phyloP scores from a whole-genome alignment of 2,113 vertebrate genomes.

The Calidris pygmaea region DNA sequence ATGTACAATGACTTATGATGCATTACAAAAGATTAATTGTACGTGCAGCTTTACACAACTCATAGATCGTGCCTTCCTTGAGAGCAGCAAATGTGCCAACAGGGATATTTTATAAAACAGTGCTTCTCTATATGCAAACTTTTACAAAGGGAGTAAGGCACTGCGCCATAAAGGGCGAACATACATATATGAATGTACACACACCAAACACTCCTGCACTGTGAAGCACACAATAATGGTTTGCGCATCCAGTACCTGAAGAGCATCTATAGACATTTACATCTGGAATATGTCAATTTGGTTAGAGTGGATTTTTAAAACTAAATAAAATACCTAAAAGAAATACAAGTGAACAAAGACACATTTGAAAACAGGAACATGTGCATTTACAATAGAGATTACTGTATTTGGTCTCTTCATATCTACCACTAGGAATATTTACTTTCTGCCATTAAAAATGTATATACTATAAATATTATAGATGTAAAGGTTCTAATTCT shows the following conservation, averaged over 20 bases:
- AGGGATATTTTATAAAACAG: background rate
- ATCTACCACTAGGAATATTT: background rate
- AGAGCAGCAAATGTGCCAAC: background rate
- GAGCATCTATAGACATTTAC: background rate
- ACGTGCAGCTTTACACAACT: background rate
- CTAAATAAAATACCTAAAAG: background rate
- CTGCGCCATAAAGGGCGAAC: background rate
- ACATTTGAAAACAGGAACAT: background rate
- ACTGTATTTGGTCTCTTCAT: background rate
- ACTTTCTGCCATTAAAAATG: background rate
- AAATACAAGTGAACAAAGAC: background rate
- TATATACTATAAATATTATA: background rate
- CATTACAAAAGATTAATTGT: slow-evolving; percentile 5
- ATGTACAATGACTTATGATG: background rate
- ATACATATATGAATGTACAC: background rate
- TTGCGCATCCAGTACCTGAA: background rate
- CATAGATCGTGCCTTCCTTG: background rate
- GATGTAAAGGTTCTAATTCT: background rate
- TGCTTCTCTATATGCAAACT: background rate
- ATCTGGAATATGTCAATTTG: background rate
- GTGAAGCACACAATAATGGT: background rate
- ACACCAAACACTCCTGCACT: background rate
- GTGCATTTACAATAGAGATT: background rate
- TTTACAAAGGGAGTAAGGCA: background rate
- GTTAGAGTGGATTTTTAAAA: background rate